Base-by-base conservation (phyloP, 2,113 vertebrate species). In the Dasyurus viverrinus region DNA sequence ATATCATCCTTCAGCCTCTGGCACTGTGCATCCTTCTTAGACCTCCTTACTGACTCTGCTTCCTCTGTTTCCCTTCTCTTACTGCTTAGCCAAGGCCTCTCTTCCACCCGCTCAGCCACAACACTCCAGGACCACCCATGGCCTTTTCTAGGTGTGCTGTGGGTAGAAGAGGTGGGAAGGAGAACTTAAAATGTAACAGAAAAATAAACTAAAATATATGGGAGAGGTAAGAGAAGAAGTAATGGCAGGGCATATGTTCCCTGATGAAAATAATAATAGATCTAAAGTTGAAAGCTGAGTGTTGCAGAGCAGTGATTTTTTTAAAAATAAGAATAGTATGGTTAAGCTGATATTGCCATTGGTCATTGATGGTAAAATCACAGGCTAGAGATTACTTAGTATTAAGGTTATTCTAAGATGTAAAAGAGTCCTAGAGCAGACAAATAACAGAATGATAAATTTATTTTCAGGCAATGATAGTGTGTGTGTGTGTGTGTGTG, bases 1-100 rank as follows among this genome's bases (percentile, higher is more conserved):
- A 98, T 99, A 99, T 99, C 99, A 57, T 57, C 55, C 26, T 57
- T 52, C 50, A 52, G 9, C 54, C 55, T 57, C 54, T 57, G 55
- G 8, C 55, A 52, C 55, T 26, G 26, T 57, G 25, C 25, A 52
- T 9, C 50, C 50, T 52, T 52, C 50, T 52, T 52, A 52, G 50
- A 9, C 8, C 50, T 52, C 50, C 8, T 52, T 52, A 52, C 50
- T 52, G 50, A 52, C 50, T 52, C 50, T 52, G 50, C 50, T 52
- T 10, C 50, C 50, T 52, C 9, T 52, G 9, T 52, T 48, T 48
- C 0, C 5, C 48, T 48, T 48, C 48, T 48, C 48, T 48, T 48
- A 48, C 48, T 48, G 48, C 47, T n/a, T 47, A 47, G 50, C 50
- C 50, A 52, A 52, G 9, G 50, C 0, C 50, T 9, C 9, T 52